Evolutionary conservation across 2,113 vertebrate genomes (phyloP).

Genomic region (Eclectus roratus): DNA sequence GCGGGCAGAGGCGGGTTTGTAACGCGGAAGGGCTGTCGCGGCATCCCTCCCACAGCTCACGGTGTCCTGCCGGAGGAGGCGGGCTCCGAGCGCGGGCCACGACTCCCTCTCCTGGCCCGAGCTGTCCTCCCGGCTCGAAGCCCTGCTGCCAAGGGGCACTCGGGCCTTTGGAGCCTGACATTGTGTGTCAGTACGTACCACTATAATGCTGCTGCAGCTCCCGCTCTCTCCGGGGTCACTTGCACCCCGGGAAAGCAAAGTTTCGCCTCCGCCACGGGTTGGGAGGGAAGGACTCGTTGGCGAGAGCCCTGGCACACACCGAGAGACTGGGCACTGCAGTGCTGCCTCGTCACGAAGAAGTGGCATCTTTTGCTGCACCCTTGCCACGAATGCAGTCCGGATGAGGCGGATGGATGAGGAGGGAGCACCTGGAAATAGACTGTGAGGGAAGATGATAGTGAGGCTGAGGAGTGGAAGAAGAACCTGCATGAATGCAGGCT

Average conservation of each 20-base stretch:
- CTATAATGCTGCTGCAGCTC: neutral
- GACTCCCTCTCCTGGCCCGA: conserved; percentile 55
- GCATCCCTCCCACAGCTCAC: neutral
- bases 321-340: too few species aligned
- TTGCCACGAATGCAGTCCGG: neutral
- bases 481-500: neutral
- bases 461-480: neutral
- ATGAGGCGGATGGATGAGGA: neutral
- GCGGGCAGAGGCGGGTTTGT: neutral
- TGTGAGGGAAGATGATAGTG: neutral
- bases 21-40: neutral
- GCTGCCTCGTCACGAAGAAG: neutral
- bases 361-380: fast-evolving
- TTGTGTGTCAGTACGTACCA: fast-evolving
- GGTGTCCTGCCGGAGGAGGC: neutral
- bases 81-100: neutral
- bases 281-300: neutral
- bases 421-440: neutral
- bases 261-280: neutral
- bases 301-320: neutral
- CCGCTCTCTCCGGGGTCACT: too few species aligned
- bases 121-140: neutral
- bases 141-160: fast-evolving
- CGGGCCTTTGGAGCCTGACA: neutral
- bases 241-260: neutral